A percentile compares a stretch with the other conserved stretches of the same genome.
Conservation (phyloP, 2,113 vertebrate species). For the Eulacestoma nigropectus region DNA sequence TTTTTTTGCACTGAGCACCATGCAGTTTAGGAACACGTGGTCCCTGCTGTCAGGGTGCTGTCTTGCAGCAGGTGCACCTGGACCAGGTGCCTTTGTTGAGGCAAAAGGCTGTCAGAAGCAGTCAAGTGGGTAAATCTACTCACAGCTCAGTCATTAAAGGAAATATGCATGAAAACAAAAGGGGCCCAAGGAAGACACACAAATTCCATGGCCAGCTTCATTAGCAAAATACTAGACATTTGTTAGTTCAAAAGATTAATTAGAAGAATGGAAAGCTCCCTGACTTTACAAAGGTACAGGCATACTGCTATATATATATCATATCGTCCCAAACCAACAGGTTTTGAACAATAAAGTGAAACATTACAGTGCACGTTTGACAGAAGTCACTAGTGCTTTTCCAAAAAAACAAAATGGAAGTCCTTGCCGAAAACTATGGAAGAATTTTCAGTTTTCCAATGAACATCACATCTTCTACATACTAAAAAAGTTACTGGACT, state of each 20-base stretch:
- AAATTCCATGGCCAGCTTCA: neutral
- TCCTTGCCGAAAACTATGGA: neutral
- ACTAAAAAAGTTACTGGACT: neutral
- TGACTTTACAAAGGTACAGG: neutral
- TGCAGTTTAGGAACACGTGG: neutral
- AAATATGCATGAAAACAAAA: neutral
- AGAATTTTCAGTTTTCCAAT: neutral
- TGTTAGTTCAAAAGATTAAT: neutral
- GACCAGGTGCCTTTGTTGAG: neutral
- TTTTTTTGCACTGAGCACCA: neutral
- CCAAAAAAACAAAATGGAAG: neutral
- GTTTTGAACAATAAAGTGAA: neutral
- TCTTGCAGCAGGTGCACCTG: neutral
- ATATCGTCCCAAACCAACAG: neutral
- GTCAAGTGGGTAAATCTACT: neutral
- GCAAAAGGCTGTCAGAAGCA: neutral
- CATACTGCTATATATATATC: neutral
- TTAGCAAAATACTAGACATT: neutral
- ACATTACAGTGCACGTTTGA: neutral
- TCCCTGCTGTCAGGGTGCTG: neutral
- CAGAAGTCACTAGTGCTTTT: neutral
- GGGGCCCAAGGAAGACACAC: neutral
- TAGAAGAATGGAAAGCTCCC: neutral
- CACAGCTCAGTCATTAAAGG: neutral
- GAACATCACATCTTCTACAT: neutral